These are phyloP conservation scores for Microcebus ravelobensis DNA, from an alignment of 2,113 vertebrate genomes.

Conservation along the genomic window DNA sequence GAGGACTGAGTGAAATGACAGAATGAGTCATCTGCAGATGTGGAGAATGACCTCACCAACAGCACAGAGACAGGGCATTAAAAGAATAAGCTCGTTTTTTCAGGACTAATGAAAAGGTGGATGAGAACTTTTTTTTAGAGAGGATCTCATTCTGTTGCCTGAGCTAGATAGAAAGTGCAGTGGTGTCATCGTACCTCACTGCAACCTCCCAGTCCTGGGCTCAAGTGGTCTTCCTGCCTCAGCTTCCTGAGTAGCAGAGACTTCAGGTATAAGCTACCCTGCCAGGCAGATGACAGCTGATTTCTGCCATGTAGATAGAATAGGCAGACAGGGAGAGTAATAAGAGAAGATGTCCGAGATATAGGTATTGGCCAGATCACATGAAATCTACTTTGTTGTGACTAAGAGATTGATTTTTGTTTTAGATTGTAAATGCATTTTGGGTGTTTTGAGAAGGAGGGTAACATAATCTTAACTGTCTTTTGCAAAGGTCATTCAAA, in stretches of 20 bases:
- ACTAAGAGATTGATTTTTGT: background rate
- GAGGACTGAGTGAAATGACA: too few relatives aligned
- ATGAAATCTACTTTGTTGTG: background rate
- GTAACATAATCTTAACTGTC: background rate
- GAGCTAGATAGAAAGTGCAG: too few relatives aligned
- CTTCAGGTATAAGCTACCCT: too few relatives aligned
- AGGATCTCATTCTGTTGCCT: too few relatives aligned
- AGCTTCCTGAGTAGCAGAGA: too few relatives aligned
- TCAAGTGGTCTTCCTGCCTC: too few relatives aligned
- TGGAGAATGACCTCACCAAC: background rate
- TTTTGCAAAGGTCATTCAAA: background rate
- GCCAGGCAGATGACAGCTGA: background rate
- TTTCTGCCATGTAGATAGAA: background rate
- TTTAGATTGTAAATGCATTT: background rate
- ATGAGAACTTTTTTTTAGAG: too few relatives aligned
- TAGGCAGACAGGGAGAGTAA: fast-evolving
- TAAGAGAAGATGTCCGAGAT: too few relatives aligned
- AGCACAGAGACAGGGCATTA: fast-evolving
- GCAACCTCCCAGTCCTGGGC: too few relatives aligned
- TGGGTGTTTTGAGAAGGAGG: background rate
- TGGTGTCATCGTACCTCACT: too few relatives aligned
- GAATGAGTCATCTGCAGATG: background rate
- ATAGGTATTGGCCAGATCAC: background rate
- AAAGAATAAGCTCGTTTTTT: background rate
- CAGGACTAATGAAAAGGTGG: background rate